phyloP scores from a whole-genome alignment of 2,797 vertebrate genomes.

The Bovichtus diacanthus region DNA sequence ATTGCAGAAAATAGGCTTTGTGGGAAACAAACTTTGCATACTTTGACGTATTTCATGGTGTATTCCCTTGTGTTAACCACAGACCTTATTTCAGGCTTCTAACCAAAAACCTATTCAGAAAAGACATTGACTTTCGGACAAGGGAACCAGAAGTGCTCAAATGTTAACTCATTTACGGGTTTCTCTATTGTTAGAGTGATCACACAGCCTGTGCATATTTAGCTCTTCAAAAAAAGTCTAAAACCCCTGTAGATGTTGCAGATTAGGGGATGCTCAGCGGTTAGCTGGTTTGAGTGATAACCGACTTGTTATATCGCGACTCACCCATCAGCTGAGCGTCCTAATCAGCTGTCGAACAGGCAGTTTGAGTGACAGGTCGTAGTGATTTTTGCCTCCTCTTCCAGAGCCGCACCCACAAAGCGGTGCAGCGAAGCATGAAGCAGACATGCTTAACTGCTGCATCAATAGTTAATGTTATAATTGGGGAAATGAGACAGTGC shows the following conservation, averaged over 20 bases:
- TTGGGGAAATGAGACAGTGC: slow-evolving; percentile 32
- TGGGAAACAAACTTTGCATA: no score
- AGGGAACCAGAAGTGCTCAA: not conserved
- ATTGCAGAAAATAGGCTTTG: no score
- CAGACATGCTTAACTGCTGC: slow-evolving; percentile 13
- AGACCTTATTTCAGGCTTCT: not conserved
- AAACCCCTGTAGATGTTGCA: not conserved
- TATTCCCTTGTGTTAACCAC: not conserved
- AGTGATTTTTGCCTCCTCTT: not conserved
- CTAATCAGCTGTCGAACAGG: slow-evolving; percentile 6
- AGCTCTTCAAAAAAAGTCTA: not conserved
- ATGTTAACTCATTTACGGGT: not conserved
- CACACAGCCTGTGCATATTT: not conserved
- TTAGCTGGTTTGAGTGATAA: slow-evolving; percentile 24
- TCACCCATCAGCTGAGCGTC: slow-evolving; percentile 12
- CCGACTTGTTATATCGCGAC: not conserved
- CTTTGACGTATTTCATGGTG: no score
- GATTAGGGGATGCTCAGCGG: not conserved
- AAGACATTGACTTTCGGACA: not conserved
- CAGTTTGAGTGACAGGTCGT: slow-evolving; percentile 40
- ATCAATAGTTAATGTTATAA: slow-evolving; percentile 70
- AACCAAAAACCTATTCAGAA: not conserved
- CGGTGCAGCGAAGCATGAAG: slow-evolving; percentile 37
- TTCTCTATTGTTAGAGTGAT: not conserved
- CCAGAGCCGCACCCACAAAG: slow-evolving; percentile 44